Base-by-base conservation (phyloP, 2,888 invertebrate genomes). In the Melieria omissa region DNA sequence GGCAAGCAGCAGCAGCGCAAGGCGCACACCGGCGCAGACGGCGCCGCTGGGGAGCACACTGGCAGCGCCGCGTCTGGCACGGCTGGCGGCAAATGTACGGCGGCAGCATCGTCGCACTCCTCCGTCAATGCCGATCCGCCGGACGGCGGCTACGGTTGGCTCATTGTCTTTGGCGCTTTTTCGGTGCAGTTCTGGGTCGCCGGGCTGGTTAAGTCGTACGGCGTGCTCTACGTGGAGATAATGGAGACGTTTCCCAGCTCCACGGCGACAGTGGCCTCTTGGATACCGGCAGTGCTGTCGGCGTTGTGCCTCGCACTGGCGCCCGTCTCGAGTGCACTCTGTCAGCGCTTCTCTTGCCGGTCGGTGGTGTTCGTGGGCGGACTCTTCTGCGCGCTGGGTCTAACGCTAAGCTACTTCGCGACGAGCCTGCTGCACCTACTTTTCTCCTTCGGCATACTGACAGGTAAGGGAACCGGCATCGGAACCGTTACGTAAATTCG, bases 111-210 rank as follows among this genome's bases (percentile, higher is more conserved):
- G 62, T 84, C 84, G 61, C 83, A 83, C 65, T 81, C 84, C 60
- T 84, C 84, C 61, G 80, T 77, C 41, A 80, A 77, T 58, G 78
- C 82, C 14, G 88, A 89, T 71, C 90, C 92, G 0, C 89, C 92
- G 0, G 93, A 93, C 80, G 93, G 93, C 1, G 93, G 93, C 0
- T 93, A 93, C 83, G 93, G 93, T 42, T 93, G 93, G 93, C 89
- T 93, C 80, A 91, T 93, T 45, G 92, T 93, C 2, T 90, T 91
- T 76, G 93, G 94, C 0, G 93, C 93, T 0, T 93, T 94, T 83
- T 91, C 93, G 83, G 93, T 94, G 47, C 93, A 93, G 83, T 93
- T 94, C 86, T 92, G 94, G 91, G 93, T 94, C 49, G 93, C 93
- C 0, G 94, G 94, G 0, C 89, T 93, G 72, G 93, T 93, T 80